Evolutionary conservation across 1,140 invertebrate species (phyloP).

Genomic region (Macrostomum lignano): DNA sequence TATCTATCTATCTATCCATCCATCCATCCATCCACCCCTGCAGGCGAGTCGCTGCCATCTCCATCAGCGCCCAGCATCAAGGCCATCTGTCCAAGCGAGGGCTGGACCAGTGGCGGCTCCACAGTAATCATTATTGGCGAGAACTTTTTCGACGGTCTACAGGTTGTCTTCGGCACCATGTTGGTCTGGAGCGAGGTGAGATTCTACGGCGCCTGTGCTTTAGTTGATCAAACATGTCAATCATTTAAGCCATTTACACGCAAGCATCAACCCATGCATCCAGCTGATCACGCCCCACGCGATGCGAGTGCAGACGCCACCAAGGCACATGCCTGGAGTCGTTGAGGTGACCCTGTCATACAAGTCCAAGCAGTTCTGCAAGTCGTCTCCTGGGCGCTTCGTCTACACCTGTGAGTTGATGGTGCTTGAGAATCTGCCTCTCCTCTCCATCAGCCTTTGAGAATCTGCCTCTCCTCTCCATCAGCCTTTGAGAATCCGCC

Average conservation of each 20-base stretch:
- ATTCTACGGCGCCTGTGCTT: no score
- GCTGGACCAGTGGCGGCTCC: slow-evolving; percentile 71
- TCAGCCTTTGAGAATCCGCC: no score
- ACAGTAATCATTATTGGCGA: slow-evolving; percentile 96
- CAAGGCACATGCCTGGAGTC: slow-evolving; percentile 79
- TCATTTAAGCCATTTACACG: no score
- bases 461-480: no score
- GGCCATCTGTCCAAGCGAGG: slow-evolving; percentile 87
- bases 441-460: slow-evolving; percentile 22
- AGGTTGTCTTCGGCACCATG: slow-evolving; percentile 92
- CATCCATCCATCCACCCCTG: no score
- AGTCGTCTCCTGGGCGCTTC: slow-evolving; percentile 86
- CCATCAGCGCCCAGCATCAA: slow-evolving; percentile 97
- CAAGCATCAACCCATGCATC: no score
- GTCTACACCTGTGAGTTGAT: slow-evolving; percentile 45
- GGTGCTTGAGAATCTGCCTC: no score
- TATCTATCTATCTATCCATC: no score
- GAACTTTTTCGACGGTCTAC: slow-evolving; percentile 95
- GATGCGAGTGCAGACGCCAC: slow-evolving; percentile 85
- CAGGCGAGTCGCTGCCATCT: no score
- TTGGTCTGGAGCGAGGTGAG: slow-evolving; percentile 93
- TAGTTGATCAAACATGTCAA: no score
- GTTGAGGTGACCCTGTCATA: slow-evolving; percentile 93
- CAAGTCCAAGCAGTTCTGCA: slow-evolving; percentile 95
- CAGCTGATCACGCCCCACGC: slow-evolving; percentile 88